Base-by-base conservation (phyloP, 2,113 vertebrate species). In the Pao palembangensis region DNA sequence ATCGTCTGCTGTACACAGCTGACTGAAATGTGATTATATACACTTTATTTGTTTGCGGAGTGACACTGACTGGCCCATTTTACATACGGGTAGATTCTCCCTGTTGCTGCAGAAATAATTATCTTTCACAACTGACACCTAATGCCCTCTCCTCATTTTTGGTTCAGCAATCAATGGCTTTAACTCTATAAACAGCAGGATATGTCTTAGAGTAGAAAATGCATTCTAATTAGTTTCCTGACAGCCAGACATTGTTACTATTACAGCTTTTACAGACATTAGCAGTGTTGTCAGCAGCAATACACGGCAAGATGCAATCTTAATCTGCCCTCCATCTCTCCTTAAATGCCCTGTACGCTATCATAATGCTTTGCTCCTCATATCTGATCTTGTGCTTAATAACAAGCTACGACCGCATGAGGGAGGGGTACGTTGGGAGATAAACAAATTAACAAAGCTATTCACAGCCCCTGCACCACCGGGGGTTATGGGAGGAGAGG, bases 401-500 rank as follows among this genome's bases (percentile, higher is more conserved):
- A 87, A 89, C 84, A 83, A 84, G 85, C 79, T 56, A 51, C 64
- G 64, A 67, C 72, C 64, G 78, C 70, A n/a, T 69, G 70, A 73
- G 68, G 77, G 82, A 76, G 80, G 82, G 77, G 76, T 44, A 59
- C 56, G 23, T 68, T 66, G 71, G 82, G 83, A 84, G 79, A 82
- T 85, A 86, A 87, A 87, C 87, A 90, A 88, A 89, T 88, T 87
- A 88, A 84, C 82, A 83, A 87, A 82, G 82, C 86, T 73, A 84
- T 88, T 80, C 81, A 51, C 82, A 71, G 81, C 61, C 79, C 75
- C 47, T 57, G 72, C 78, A 79, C 51, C 82, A 80, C 80, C 73
- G 65, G 82, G 85, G 76, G 83, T 71, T 75, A 51, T 54, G 47
- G 73, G 73, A 73, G 75, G 71, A 71, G 80, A 73, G 69, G 59